phyloP scores from a whole-genome alignment of 1,140 invertebrate species.

The Pteromalus puparum region DNA sequence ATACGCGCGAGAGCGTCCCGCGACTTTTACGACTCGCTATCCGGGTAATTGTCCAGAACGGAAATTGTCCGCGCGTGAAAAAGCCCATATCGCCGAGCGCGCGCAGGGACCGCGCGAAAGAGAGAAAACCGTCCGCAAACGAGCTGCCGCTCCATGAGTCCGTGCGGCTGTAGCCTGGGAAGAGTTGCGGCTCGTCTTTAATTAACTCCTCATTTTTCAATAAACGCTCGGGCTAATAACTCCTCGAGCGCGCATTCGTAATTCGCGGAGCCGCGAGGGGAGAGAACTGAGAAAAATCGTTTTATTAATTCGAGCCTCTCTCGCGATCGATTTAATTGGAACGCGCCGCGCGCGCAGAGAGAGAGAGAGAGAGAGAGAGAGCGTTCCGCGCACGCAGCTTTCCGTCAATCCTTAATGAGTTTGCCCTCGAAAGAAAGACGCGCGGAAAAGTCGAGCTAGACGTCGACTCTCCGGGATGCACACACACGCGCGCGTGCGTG shows the following conservation, averaged over 20 bases:
- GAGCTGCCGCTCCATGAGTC: neutral
- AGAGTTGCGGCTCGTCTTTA: conserved; percentile 4
- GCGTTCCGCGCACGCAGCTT: neutral
- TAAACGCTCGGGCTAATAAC: conserved; percentile 18
- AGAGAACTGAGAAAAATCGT: conserved; percentile 4
- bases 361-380: too few species aligned
- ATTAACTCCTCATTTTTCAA: conserved; percentile 26
- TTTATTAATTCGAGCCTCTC: neutral
- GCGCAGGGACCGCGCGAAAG: neutral
- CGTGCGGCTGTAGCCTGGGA: neutral
- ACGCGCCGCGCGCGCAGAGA: neutral
- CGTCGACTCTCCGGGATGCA: too few species aligned
- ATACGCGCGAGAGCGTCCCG: neutral
- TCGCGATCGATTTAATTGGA: neutral
- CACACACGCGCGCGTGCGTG: neutral
- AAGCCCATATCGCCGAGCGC: neutral
- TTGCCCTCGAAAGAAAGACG: neutral
- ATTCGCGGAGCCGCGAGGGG: neutral
- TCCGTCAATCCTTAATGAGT: conserved; percentile 10
- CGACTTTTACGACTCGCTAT: conserved; percentile 7
- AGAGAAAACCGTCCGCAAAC: neutral
- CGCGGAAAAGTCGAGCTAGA: neutral
- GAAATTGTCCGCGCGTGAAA: conserved; percentile 26
- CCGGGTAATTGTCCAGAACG: conserved; percentile 22
- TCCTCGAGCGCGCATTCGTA: neutral